Evolutionary conservation across 1,140 invertebrate species (phyloP).

Genomic region (Pachyrhynchus sulphureomaculatus): DNA sequence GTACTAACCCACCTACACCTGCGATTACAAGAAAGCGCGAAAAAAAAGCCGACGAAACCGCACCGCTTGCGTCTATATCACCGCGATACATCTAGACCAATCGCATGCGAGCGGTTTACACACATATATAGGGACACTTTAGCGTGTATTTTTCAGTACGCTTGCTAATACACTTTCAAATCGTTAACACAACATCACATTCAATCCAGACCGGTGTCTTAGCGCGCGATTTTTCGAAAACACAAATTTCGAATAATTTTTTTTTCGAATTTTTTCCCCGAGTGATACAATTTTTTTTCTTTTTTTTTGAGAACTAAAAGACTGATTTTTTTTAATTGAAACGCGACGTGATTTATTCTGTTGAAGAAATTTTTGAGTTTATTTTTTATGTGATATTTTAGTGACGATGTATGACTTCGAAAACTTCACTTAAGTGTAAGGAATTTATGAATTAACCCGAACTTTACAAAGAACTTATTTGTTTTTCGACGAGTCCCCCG

Average conservation of each 20-base stretch:
- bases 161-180: constrained; percentile 29
- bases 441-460: no score
- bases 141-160: constrained; percentile 32
- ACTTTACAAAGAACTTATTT: no score
- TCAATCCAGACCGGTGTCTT: constrained; percentile 3
- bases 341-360: neutral
- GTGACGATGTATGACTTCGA: constrained; percentile 1
- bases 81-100: constrained; percentile 22
- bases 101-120: constrained; percentile 28
- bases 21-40: neutral
- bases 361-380: neutral
- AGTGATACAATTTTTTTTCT: no score
- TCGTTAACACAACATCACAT: constrained; percentile 15
- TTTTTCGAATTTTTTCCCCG: constrained; percentile 12
- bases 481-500: no score
- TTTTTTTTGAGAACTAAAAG: constrained; percentile 1
- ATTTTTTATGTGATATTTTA: constrained; percentile 4
- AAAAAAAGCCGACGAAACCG: constrained; percentile 11
- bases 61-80: constrained; percentile 14
- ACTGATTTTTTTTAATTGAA: neutral
- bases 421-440: neutral
- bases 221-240: constrained; percentile 28
- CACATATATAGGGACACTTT: constrained; percentile 36
- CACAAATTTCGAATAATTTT: neutral
- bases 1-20: neutral